These are phyloP conservation scores for Pterobdella sp. DNA, from an alignment of 2,888 invertebrate genomes.

Conservation along the genomic window DNA sequence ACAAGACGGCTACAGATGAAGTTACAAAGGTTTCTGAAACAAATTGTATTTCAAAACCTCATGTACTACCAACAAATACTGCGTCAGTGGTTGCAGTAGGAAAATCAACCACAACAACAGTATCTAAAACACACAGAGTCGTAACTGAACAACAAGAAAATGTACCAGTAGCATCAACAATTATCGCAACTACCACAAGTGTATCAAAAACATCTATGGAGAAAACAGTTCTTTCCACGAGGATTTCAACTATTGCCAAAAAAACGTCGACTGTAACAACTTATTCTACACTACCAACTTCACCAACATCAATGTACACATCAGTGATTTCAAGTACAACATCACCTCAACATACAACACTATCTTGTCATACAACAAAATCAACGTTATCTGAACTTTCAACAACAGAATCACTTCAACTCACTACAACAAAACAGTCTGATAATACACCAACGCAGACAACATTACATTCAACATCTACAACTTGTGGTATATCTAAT, in stretches of 20 bases:
- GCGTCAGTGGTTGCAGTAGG: not conserved
- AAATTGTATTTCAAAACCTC: not conserved
- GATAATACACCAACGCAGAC: not conserved
- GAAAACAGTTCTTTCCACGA: not conserved
- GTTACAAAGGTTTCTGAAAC: not conserved
- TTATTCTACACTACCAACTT: not conserved
- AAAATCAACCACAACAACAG: not conserved
- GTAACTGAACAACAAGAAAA: not conserved
- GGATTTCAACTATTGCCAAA: not conserved
- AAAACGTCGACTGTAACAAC: not conserved
- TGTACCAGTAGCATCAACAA: not conserved
- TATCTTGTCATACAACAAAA: not conserved
- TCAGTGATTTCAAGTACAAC: not conserved
- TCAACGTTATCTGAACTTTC: not conserved
- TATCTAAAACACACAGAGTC: not conserved
- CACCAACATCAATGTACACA: not conserved
- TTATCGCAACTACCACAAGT: not conserved
- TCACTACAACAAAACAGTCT: not conserved
- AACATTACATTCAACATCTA: not conserved
- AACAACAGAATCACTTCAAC: not conserved
- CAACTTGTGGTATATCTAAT: not conserved
- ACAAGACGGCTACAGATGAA: not conserved
- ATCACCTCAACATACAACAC: not conserved
- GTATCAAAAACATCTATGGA: not conserved
- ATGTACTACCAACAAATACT: too few species aligned